Conservation (phyloP, 2,888 invertebrate species). For the Cryptosula pallasiana region DNA sequence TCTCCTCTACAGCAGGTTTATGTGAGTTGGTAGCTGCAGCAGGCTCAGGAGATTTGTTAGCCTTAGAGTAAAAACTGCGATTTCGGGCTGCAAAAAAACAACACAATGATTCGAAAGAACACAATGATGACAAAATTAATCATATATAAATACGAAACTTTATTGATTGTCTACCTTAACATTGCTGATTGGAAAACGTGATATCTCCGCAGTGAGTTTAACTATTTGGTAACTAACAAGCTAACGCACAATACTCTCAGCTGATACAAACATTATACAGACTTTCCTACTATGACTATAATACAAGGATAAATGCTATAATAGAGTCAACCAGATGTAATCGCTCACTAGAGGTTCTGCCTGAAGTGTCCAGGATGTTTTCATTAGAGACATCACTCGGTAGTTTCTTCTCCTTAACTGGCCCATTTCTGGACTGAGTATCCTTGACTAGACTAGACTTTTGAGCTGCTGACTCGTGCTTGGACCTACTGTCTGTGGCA, state of each 20-base stretch:
- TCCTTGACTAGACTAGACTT: background rate
- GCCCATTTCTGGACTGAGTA: background rate
- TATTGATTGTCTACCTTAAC: too few species aligned
- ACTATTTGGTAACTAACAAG: too few species aligned
- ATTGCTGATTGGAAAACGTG: too few species aligned
- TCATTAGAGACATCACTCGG: background rate
- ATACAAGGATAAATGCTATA: too few species aligned
- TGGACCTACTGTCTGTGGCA: background rate
- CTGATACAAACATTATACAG: too few species aligned
- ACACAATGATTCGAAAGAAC: too few species aligned
- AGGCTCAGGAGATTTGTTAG: background rate
- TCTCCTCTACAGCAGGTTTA: background rate
- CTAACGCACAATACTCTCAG: too few species aligned
- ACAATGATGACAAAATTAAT: too few species aligned
- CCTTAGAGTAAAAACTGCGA: background rate
- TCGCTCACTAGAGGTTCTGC: background rate
- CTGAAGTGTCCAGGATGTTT: background rate
- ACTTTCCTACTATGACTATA: too few species aligned
- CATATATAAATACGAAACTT: too few species aligned
- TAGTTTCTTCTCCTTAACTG: background rate
- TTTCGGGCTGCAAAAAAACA: background rate
- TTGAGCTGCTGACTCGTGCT: background rate
- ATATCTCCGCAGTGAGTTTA: too few species aligned
- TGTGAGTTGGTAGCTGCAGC: background rate
- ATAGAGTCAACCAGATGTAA: too few species aligned